Evolutionary conservation across 1,140 invertebrate species (phyloP), one percentile per base, ranked within the genome.

Genomic region (Zaprionus lachaisei): DNA sequence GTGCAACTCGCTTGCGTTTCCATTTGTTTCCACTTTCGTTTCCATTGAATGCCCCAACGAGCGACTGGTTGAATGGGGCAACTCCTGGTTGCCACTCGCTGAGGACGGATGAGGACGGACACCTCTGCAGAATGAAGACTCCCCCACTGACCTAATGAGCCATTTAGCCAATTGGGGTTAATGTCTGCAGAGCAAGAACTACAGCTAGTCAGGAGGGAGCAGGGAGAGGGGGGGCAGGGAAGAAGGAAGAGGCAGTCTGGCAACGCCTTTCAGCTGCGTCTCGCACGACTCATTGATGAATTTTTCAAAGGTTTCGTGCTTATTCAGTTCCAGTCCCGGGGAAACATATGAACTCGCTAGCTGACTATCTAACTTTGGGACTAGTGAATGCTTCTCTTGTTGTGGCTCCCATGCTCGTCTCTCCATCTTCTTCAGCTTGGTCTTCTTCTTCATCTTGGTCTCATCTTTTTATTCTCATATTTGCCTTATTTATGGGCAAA

Each of bases 141-240:
- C 58, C 83, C 77, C 80, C 77, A 87, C 65, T 89, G 80, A 89
- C 83, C 83, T 83, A 87, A 87, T 87, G 83, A 83, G 84, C 84
- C 83, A 89, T 83, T 87, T 79, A 54, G 74, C 83, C 80, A 76
- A 87, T 87, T 89, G 83, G 58, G 84, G 83, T 87, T 87, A 87
- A 89, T 87, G 83, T 81, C 78, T 80, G 71, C 58, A 37, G 17
- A 56, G 37, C 22, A 4, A 22, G 24, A 51, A 64, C 61, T 26
- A 7, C 4, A 14, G 6, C 38, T 15, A 4, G 44, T 15, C 57
- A 6, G 26, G 9, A 51, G 15, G 20, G 0, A n/a, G 22, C 31
- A 67, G 24, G 6, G 0, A 24, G 4, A 4, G 7, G 2, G n/a
- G n/a, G 9, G 20, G 20, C 1, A 22, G 20, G n/a, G n/a, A 1